phyloP scores from a whole-genome alignment of 1,140 invertebrate genomes.

The Tyrophagus putrescentiae region DNA sequence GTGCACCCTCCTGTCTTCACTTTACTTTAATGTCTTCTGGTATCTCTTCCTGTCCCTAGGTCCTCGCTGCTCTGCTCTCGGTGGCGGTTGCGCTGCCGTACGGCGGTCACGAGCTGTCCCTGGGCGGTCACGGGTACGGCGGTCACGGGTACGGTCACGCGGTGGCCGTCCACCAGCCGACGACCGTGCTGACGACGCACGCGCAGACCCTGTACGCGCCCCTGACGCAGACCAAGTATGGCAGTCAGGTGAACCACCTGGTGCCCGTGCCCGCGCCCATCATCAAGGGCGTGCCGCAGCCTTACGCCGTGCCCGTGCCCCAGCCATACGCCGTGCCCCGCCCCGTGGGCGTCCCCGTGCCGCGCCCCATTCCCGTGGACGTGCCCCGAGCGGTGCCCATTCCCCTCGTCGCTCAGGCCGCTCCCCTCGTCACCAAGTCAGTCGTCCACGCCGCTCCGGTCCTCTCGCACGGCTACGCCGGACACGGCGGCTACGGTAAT shows the following conservation, averaged over 20 bases:
- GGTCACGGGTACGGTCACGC: too few relatives aligned
- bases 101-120: too few relatives aligned
- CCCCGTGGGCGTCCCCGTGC: conserved; percentile 1
- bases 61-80: too few relatives aligned
- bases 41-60: too few relatives aligned
- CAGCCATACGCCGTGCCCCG: conserved; percentile 11
- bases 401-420: conserved; percentile 12
- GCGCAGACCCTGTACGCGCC: conserved; percentile 2
- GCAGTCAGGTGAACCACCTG: background rate
- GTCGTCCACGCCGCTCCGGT: conserved; percentile 7
- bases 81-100: too few relatives aligned
- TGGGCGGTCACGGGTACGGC: too few relatives aligned
- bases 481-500: background rate
- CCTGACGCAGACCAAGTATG: conserved; percentile 10
- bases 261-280: conserved; percentile 3
- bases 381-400: conserved; percentile 5
- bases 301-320: background rate
- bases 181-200: background rate
- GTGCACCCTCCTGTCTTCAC: too few relatives aligned
- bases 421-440: conserved; percentile 1
- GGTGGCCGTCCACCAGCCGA: too few relatives aligned
- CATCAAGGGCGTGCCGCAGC: background rate
- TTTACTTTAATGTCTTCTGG: too few relatives aligned
- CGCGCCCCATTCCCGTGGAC: conserved; percentile 1
- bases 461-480: background rate